Percentiles rank a stretch among this genome's conserved stretches.
phyloP scores from a whole-genome alignment of 2,113 vertebrate species.

The Eublepharis macularius region DNA sequence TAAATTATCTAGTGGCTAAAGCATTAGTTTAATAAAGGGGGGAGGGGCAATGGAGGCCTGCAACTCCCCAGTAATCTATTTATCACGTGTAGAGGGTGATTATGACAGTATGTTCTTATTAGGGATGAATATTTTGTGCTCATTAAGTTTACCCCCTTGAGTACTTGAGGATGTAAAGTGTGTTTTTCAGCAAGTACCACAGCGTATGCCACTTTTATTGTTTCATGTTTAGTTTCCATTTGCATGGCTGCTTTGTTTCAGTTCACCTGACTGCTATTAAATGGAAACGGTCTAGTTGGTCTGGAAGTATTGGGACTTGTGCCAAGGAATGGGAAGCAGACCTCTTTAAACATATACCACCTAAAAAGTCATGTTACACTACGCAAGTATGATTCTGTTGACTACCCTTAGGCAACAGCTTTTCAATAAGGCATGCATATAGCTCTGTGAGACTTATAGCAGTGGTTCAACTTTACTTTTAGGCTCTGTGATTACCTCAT shows the following conservation, averaged over 20 bases:
- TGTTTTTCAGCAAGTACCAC: conserved; percentile 32
- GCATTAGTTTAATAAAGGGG: conserved; percentile 69
- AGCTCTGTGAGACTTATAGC: neutral
- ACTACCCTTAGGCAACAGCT: neutral
- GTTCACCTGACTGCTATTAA: conserved; percentile 8
- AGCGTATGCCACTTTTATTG: neutral
- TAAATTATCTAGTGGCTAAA: conserved; percentile 61
- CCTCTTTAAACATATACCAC: neutral
- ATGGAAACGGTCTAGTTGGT: neutral
- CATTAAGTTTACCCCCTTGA: conserved; percentile 61
- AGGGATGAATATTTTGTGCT: conserved; percentile 62
- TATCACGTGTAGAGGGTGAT: conserved; percentile 61
- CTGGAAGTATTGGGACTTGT: neutral
- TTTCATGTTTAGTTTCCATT: conserved; percentile 9
- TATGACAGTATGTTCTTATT: conserved; percentile 62
- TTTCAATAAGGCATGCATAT: neutral
- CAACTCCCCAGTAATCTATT: conserved; percentile 55
- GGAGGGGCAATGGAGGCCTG: neutral
- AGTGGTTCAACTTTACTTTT: neutral
- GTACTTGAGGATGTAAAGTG: conserved; percentile 35
- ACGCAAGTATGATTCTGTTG: neutral
- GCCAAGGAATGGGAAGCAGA: neutral
- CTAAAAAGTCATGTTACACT: neutral
- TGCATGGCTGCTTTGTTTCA: neutral
- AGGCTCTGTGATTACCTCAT: neutral